A percentile compares a stretch with the other conserved stretches of the same genome.
These are phyloP conservation scores for Enteromius mattozi DNA, from an alignment of 2,797 vertebrate genomes.

Conservation along the genomic window DNA sequence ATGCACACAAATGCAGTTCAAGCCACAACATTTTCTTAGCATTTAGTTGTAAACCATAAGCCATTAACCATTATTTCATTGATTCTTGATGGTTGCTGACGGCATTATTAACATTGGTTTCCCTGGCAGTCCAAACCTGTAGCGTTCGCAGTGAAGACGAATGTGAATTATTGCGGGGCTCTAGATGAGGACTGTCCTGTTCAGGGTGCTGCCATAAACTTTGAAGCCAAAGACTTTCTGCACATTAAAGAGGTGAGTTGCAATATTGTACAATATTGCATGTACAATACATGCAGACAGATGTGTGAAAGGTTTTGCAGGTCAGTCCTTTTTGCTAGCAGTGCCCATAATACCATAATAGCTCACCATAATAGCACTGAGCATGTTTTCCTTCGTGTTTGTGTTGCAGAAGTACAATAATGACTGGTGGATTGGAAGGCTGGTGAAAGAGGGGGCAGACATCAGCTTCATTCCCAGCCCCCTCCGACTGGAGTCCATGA, in stretches of 20 bases:
- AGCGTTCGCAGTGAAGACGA: conserved; percentile 95
- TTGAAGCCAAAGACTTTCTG: conserved; percentile 98
- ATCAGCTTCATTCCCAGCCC: conserved; percentile 97
- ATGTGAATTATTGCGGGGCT: conserved; percentile 95
- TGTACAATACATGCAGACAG: background rate
- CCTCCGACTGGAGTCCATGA: conserved; percentile 92
- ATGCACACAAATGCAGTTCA: background rate
- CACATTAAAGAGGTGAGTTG: conserved; percentile 95
- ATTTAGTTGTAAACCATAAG: background rate
- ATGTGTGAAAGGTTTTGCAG: background rate
- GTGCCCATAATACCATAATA: background rate
- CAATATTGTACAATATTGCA: background rate
- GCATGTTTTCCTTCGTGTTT: conserved; percentile 26
- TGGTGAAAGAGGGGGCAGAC: conserved; percentile 95
- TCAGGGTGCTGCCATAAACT: conserved; percentile 96
- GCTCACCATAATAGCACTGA: background rate
- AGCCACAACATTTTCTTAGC: background rate
- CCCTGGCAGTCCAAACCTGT: conserved; percentile 89
- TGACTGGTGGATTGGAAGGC: conserved; percentile 86
- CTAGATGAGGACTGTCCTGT: conserved; percentile 96
- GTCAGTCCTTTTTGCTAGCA: background rate
- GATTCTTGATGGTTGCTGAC: background rate
- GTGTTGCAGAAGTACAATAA: conserved; percentile 60
- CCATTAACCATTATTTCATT: background rate
- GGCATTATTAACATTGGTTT: background rate